Conservation (phyloP, 2,888 invertebrate species). For the Nomada lathburiana region DNA sequence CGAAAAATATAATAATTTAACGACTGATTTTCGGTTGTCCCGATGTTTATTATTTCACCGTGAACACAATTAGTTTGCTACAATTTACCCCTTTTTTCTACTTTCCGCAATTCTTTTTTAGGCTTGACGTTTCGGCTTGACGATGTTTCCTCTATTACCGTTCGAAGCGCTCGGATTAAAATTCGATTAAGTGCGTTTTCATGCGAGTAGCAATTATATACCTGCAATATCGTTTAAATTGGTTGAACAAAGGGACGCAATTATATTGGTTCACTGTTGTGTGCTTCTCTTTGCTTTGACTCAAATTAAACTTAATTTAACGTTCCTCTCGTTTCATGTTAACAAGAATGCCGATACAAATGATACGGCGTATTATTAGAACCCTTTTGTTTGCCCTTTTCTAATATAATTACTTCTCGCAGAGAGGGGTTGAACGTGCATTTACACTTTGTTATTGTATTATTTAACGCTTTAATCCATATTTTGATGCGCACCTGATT, state of each 20-base stretch:
- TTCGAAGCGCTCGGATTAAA: background rate
- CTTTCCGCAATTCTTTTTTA: background rate
- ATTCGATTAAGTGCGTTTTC: slow-evolving; percentile 1
- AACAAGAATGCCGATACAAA: background rate
- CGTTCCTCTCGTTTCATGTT: background rate
- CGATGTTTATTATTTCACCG: background rate
- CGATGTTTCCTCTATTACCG: background rate
- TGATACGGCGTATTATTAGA: background rate
- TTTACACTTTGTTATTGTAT: background rate
- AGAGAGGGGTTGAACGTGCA: background rate
- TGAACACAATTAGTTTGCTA: background rate
- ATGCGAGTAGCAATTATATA: background rate
- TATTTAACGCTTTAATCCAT: background rate
- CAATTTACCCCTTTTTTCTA: background rate
- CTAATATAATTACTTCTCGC: no score
- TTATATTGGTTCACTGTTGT: no score
- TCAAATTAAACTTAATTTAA: background rate
- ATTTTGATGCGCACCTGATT: no score
- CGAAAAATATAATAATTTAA: slow-evolving; percentile 64
- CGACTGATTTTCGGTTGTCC: slow-evolving; percentile 12
- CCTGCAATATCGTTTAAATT: no score
- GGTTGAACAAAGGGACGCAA: no score
- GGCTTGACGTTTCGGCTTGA: background rate
- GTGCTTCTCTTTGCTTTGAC: no score
- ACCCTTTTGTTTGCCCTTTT: background rate